Evolutionary conservation across 2,113 vertebrate species (phyloP).

Genomic region (Oncorhynchus mykiss): DNA sequence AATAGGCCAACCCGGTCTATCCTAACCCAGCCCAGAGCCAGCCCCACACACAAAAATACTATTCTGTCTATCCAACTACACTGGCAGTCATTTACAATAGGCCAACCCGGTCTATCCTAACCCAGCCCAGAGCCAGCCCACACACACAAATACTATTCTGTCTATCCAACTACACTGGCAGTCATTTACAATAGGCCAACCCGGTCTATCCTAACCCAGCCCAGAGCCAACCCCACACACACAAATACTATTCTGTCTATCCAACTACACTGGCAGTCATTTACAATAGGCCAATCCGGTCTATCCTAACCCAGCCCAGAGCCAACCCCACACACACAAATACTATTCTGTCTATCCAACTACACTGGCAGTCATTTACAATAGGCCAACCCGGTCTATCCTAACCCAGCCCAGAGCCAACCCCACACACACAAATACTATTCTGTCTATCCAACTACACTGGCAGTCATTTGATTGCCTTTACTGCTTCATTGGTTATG

Average conservation of each 20-base stretch:
- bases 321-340: no score
- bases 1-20: no score
- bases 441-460: background rate
- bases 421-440: background rate
- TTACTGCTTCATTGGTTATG: background rate
- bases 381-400: background rate
- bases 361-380: constrained; percentile 1
- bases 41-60: no score
- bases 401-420: background rate
- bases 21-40: no score
- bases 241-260: no score
- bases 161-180: background rate
- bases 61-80: no score
- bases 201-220: no score
- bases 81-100: constrained; percentile 6
- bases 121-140: background rate
- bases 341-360: no score
- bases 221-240: no score
- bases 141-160: background rate
- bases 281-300: no score
- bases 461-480: background rate
- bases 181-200: background rate
- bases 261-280: no score
- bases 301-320: no score
- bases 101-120: background rate